Conservation (phyloP, 2,797 vertebrate species). For the Podarcis lilfordi region DNA sequence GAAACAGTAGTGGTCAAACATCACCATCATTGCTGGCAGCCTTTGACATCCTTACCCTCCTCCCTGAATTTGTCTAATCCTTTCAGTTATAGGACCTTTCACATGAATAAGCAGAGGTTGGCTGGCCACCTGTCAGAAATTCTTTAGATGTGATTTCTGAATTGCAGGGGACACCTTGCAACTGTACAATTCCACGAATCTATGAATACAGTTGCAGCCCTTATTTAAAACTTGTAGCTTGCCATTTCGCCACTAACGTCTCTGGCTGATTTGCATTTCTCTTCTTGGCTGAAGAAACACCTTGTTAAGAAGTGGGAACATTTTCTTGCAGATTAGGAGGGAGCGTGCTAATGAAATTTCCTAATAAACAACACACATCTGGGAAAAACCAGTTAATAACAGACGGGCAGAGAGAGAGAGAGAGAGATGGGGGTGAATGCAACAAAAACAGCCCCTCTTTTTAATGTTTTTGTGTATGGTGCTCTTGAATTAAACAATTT, state of each 20-base stretch:
- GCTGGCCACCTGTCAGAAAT: too few species aligned
- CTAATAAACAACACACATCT: slow-evolving; percentile 49
- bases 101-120: too few species aligned
- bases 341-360: slow-evolving; percentile 45
- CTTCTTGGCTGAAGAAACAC: slow-evolving; percentile 35
- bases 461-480: slow-evolving; percentile 42
- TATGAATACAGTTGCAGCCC: neutral
- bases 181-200: too few species aligned
- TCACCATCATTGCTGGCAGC: too few species aligned
- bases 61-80: too few species aligned
- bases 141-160: too few species aligned
- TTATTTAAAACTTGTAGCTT: neutral
- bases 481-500: slow-evolving; percentile 74
- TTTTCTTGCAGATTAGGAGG: slow-evolving; percentile 37
- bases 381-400: slow-evolving; percentile 60
- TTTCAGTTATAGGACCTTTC: too few species aligned
- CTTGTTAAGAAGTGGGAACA: slow-evolving; percentile 48
- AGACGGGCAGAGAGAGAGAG: neutral
- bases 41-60: too few species aligned
- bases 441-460: neutral
- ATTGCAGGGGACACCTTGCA: too few species aligned
- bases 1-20: too few species aligned
- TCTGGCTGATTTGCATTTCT: accelerated
- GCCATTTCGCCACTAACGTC: neutral
- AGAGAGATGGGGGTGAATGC: neutral